phyloP scores from a whole-genome alignment of 2,113 vertebrate species.

The Pteropus alecto region DNA sequence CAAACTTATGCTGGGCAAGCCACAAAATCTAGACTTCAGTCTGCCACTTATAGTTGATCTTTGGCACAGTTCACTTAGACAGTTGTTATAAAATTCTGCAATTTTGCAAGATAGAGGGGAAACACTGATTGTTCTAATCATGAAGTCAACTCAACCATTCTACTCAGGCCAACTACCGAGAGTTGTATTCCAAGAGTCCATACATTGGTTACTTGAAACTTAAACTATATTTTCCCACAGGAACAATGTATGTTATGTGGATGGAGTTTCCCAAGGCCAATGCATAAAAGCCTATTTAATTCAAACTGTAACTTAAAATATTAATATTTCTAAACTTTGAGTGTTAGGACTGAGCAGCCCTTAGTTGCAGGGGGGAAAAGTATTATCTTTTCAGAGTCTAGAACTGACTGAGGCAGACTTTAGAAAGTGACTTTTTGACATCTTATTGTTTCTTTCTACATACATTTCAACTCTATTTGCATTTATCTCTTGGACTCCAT shows the following conservation, averaged over 20 bases:
- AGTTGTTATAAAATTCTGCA: slow-evolving; percentile 53
- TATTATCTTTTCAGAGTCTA: background rate
- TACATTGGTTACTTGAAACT: slow-evolving; percentile 51
- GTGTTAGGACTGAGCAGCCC: background rate
- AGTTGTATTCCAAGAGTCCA: slow-evolving; percentile 19
- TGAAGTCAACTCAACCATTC: slow-evolving; percentile 50
- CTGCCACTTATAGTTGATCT: slow-evolving; percentile 1
- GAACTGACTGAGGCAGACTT: background rate
- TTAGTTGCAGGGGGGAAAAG: background rate
- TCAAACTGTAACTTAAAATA: slow-evolving; percentile 9
- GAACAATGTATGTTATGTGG: slow-evolving; percentile 14
- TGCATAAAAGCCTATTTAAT: slow-evolving; percentile 15
- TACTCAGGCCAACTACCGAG: slow-evolving; percentile 16
- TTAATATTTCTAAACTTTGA: background rate
- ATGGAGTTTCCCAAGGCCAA: background rate
- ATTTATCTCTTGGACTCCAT: background rate
- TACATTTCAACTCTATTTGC: slow-evolving; percentile 2
- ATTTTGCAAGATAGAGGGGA: slow-evolving; percentile 56
- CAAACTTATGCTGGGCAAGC: background rate
- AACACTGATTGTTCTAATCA: slow-evolving; percentile 62
- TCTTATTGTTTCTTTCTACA: background rate
- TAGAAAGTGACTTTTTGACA: background rate
- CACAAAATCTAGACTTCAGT: background rate
- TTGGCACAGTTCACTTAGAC: slow-evolving; percentile 34
- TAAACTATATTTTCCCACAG: slow-evolving; percentile 30